phyloP scores from a whole-genome alignment of 1,140 invertebrate genomes.

The Habropoda laboriosa region DNA sequence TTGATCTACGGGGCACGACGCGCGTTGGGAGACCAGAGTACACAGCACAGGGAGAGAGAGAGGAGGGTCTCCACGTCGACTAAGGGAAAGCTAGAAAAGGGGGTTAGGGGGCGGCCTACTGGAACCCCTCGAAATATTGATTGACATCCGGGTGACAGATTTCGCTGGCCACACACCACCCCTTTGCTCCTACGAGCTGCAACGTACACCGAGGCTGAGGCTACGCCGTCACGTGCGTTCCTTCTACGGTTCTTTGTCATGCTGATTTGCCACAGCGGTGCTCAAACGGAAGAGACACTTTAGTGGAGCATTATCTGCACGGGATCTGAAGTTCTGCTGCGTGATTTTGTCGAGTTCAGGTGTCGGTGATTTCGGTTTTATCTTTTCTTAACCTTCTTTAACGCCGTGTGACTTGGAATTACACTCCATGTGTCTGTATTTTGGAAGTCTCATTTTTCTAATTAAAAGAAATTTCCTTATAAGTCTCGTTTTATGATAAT shows the following conservation, averaged over 20 bases:
- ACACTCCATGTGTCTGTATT: no score
- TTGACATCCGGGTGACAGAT: constrained; percentile 81
- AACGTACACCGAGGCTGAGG: constrained; percentile 52
- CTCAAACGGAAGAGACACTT: constrained; percentile 52
- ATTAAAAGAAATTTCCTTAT: no score
- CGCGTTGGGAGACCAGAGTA: not conserved
- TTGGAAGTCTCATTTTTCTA: no score
- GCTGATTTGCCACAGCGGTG: constrained; percentile 75
- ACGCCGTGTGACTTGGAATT: no score
- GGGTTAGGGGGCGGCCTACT: constrained; percentile 43
- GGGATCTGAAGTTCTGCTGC: not conserved
- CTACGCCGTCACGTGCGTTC: not conserved
- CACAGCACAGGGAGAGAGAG: not conserved
- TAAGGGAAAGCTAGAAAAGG: constrained; percentile 41
- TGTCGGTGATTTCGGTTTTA: no score
- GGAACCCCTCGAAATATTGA: constrained; percentile 79
- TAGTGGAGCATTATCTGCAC: not conserved
- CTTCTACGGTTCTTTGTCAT: constrained; percentile 73
- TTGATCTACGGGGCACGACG: constrained; percentile 10
- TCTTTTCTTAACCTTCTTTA: no score
- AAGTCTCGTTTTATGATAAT: no score
- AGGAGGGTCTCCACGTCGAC: constrained; percentile 16
- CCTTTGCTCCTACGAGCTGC: constrained; percentile 64
- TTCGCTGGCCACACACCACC: constrained; percentile 75
- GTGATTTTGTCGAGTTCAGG: not conserved